Evolutionary conservation across 2,797 vertebrate genomes (phyloP).

Genomic region (Galago senegalensis): DNA sequence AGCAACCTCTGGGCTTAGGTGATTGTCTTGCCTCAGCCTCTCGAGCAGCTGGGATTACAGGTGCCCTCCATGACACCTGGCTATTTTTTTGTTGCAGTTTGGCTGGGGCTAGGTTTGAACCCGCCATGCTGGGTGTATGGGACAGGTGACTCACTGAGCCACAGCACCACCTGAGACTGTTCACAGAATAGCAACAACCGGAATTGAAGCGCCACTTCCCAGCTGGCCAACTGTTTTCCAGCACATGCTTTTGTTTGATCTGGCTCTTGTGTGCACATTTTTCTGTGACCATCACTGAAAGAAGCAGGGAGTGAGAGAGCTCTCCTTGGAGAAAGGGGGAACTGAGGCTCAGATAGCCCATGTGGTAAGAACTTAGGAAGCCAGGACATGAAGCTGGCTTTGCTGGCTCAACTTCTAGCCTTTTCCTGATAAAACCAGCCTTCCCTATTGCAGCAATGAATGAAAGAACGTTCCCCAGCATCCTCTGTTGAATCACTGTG

Average conservation of each 20-base stretch:
- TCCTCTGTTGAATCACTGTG: neutral
- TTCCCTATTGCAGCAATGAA: no score
- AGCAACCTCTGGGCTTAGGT: no score
- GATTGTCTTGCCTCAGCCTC: no score
- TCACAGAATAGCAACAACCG: neutral
- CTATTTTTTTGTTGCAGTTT: no score
- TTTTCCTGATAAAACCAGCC: neutral
- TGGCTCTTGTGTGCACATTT: no score
- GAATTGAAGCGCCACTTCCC: neutral
- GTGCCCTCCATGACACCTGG: no score
- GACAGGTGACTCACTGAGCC: no score
- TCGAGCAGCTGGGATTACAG: no score
- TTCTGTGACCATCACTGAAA: neutral
- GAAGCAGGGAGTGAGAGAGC: neutral
- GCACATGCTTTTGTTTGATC: neutral
- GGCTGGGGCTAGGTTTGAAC: no score
- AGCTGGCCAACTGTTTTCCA: neutral
- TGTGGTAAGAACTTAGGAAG: no score
- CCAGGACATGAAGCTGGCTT: neutral
- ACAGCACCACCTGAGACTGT: no score
- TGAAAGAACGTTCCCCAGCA: accelerated
- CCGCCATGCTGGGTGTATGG: no score
- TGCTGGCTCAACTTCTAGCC: neutral
- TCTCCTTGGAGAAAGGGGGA: neutral
- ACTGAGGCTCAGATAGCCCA: neutral